phyloP scores from a whole-genome alignment of 2,888 invertebrate species.

The Drosophila kokeensis region DNA sequence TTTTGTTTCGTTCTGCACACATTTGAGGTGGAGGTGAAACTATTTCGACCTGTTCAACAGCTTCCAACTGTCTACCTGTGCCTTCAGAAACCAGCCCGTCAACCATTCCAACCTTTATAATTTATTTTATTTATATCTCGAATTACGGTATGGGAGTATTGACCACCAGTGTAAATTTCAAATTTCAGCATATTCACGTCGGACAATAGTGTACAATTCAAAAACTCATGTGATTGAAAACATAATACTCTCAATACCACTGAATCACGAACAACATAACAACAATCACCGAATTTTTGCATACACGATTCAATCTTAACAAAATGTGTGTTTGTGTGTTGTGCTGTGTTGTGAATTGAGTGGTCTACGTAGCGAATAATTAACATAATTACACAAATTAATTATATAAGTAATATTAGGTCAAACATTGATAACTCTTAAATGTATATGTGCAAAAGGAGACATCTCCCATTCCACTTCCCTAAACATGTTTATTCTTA shows the following conservation, averaged over 20 bases:
- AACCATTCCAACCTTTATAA: constrained; percentile 73
- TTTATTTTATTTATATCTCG: constrained; percentile 79
- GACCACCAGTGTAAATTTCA: constrained; percentile 82
- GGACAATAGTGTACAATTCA: constrained; percentile 69
- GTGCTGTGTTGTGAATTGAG: neutral
- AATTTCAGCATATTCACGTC: constrained; percentile 80
- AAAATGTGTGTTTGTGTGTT: neutral
- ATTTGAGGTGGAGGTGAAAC: constrained; percentile 75
- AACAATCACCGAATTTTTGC: constrained; percentile 6
- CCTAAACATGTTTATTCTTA: neutral
- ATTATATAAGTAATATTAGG: neutral
- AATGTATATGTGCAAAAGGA: neutral
- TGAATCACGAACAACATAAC: constrained; percentile 18
- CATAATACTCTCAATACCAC: constrained; percentile 51
- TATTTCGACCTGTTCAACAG: constrained; percentile 79
- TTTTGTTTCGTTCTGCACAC: constrained; percentile 70
- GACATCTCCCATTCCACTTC: neutral
- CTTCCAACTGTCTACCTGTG: constrained; percentile 75
- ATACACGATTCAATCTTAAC: neutral
- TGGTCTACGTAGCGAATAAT: neutral
- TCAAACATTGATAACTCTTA: neutral
- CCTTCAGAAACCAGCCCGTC: constrained; percentile 69
- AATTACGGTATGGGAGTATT: constrained; percentile 83
- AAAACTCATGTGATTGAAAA: constrained; percentile 73
- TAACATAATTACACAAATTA: neutral